phyloP scores from a whole-genome alignment of 2,113 vertebrate genomes.

The Crotalus tigris region DNA sequence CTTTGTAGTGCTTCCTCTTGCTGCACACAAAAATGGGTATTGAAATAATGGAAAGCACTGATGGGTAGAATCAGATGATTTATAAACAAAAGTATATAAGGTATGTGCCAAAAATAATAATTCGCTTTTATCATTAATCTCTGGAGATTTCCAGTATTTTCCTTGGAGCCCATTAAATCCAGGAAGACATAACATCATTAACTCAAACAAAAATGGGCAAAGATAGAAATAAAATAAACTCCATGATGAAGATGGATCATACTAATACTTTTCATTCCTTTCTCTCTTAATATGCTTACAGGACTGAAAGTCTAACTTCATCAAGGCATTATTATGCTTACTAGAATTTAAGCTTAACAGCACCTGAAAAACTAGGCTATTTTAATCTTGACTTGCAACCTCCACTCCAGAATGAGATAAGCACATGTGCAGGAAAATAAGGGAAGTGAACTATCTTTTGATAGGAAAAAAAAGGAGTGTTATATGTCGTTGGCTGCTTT shows the following conservation, averaged over 20 bases:
- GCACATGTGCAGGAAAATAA: background rate
- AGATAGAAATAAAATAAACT: background rate
- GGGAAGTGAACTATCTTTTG: background rate
- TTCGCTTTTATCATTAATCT: background rate
- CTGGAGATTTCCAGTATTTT: background rate
- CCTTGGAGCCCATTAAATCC: background rate
- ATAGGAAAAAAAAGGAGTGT: background rate
- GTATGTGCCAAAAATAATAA: background rate
- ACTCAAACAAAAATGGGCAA: background rate
- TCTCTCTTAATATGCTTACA: background rate
- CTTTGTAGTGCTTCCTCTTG: background rate
- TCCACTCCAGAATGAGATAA: background rate
- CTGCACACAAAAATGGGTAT: background rate
- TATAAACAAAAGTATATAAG: background rate
- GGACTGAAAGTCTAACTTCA: background rate
- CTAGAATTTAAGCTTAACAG: background rate
- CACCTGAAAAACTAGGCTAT: background rate
- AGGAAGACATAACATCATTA: background rate
- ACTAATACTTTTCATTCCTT: background rate
- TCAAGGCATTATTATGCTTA: background rate
- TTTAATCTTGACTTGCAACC: background rate
- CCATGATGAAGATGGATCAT: background rate
- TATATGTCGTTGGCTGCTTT: no score
- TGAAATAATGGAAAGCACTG: background rate
- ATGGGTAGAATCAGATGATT: background rate